Percentiles rank a stretch among this genome's conserved stretches.
Conservation (phyloP, 2,797 vertebrate genomes). For the Coluber constrictor region DNA sequence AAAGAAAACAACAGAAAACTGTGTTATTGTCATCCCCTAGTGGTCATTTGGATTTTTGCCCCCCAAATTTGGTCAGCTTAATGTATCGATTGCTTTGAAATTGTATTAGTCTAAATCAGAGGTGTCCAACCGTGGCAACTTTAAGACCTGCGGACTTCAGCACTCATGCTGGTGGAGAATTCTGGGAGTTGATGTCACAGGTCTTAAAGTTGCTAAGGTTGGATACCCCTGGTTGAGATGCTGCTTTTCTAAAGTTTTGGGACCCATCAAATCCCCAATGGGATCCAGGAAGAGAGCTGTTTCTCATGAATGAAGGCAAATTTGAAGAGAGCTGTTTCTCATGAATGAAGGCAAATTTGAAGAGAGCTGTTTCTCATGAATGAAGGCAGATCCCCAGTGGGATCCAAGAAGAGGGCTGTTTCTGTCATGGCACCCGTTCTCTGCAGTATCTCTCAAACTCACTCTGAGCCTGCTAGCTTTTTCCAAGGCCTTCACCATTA, state of each 20-base stretch:
- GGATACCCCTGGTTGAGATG: background rate
- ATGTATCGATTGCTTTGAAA: background rate
- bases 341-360: background rate
- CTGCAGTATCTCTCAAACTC: background rate
- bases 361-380: no score
- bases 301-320: background rate
- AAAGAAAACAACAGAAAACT: background rate
- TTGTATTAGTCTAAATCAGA: background rate
- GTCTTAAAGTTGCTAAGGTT: background rate
- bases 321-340: background rate
- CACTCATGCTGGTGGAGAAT: background rate
- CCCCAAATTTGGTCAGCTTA: background rate
- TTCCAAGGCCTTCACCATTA: background rate
- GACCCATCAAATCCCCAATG: background rate
- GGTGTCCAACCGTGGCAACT: background rate
- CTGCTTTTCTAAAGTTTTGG: background rate
- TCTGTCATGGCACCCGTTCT: background rate
- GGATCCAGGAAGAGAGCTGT: background rate
- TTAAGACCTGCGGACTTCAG: background rate
- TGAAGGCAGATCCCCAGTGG: background rate
- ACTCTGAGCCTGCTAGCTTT: background rate
- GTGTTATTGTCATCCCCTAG: background rate
- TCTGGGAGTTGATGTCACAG: background rate
- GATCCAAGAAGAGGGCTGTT: background rate
- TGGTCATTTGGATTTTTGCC: background rate